Base-by-base conservation (phyloP, 2,888 invertebrate species). In the Anodontia alba region DNA sequence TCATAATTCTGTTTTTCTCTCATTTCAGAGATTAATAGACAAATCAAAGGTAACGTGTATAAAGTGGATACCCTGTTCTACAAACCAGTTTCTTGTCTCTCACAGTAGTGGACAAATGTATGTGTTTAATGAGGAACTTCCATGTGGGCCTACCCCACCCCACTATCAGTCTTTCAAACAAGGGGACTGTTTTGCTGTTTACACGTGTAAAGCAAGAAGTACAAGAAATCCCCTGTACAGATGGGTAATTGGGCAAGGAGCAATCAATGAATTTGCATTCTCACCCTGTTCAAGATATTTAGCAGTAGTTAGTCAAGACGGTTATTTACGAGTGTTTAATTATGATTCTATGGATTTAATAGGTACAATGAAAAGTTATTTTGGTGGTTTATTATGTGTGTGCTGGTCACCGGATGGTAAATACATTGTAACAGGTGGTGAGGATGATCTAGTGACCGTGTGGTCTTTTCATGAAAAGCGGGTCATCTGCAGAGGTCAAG, bases 381-480 rank as follows among this genome's bases (percentile, higher is more conserved):
- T 99, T 95, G 99, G 99, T 71, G 99, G 99, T 49, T 97, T 99
- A 91, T 95, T 99, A 62, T 99, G 99, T 95, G 98, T 99, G 78
- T 97, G 98, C 92, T 99, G 99, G 99, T 98, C 99, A 15, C 99
- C 99, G 0, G 99, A 99, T 95, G 97, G 98, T 68, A 97, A 97
- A 92, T 98, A 98, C 92, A 92, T 95, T 71, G 98, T 98, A 71
- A 98, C 98, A 0, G 99, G 99, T 0, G 99, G 99, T 5, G 99
- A 99, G 95, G 99, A 99, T 95, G 99, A 99, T 95, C 96, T 99
- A 80, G 98, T 99, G 72, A 99, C 99, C 0, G 97, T 99, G 49
- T 99, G 99, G 97, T 98, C 98, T 72, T 96, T 99, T 94, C 96
- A 96, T 87, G 99, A 99, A 93, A 96, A 98, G 87, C 96, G 98